Percentiles rank a stretch among this genome's conserved stretches.
phyloP scores from a whole-genome alignment of 2,888 invertebrate species.

The Gisinianus flammeolus region DNA sequence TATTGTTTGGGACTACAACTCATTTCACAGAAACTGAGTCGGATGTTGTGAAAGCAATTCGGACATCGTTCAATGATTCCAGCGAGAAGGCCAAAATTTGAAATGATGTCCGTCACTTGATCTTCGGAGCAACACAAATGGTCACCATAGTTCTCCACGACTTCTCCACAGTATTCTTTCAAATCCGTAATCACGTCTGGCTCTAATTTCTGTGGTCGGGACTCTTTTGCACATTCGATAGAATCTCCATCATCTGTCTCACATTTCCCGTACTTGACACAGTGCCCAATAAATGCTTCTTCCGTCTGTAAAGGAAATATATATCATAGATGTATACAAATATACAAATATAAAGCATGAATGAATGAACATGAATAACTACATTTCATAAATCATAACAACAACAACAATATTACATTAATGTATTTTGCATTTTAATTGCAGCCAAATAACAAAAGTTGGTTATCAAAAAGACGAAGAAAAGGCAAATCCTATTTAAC shows the following conservation, averaged over 20 bases:
- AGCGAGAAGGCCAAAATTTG: constrained; percentile 65
- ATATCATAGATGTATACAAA: no score
- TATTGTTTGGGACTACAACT: constrained; percentile 80
- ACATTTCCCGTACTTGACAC: constrained; percentile 55
- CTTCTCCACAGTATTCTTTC: constrained; percentile 49
- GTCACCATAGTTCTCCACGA: constrained; percentile 51
- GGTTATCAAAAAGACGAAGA: no score
- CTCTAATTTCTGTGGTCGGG: constrained; percentile 44
- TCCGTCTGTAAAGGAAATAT: constrained; percentile 4
- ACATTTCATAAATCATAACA: no score
- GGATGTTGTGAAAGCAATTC: constrained; percentile 78
- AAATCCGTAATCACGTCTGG: constrained; percentile 34
- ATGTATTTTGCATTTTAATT: no score
- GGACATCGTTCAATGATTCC: constrained; percentile 79
- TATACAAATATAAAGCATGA: no score
- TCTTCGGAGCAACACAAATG: constrained; percentile 52
- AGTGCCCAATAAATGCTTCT: constrained; percentile 31
- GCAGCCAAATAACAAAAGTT: no score
- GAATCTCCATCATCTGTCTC: constrained; percentile 41
- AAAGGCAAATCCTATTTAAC: no score
- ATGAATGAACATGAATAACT: no score
- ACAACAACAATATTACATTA: no score
- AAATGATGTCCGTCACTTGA: constrained; percentile 46
- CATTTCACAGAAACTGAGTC: constrained; percentile 77
- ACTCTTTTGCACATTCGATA: constrained; percentile 50